Evolutionary conservation across 2,797 vertebrate species (phyloP), one percentile per base, ranked within the genome.

Genomic region (Catharus ustulatus): DNA sequence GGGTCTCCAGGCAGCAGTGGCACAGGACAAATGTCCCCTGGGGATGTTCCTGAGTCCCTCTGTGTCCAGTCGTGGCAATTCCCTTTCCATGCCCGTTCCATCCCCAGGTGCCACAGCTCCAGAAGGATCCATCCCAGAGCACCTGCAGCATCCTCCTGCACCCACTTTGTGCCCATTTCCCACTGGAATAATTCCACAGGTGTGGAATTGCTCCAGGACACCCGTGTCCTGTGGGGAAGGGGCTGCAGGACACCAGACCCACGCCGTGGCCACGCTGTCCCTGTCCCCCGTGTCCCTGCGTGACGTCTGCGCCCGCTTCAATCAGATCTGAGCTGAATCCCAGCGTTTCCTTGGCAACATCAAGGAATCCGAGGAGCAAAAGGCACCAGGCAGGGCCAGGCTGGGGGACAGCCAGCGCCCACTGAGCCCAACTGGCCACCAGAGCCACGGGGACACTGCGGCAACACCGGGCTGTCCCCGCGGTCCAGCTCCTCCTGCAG

Each of bases 281-380:
- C 84, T 55, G 34, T 92, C 78, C 87, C 89, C 64, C 13, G 2
- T 4, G 75, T 79, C 95, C 94, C 94, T 52, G 74, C 12, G 1
- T 94, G 92, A 91, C 43, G 87, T 89, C 87, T 40, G 78, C 42
- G 10, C 81, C 42, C 19, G 2, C 1, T 69, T 73, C 9, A 76
- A 52, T 79, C 92, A 67, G 71, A 87, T 94, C 96, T 7, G 48
- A 1, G 87, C 95, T n/a, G 75, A 77, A 93, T 87, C 94, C 81
- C 4, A 0, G 13, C 11, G 96, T 96, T 96, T 96, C 96, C 94
- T 17, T 57, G 96, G 96, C 95, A 96, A 96, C 94, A 3, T 19
- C 30, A 14, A 74, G 71, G 94, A 94, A 93, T 76, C 89, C 21
- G 64, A 89, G 89, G 89, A 92, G 89, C 61, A 74, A 54, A 80